Percentiles rank a stretch among this genome's conserved stretches.
These are phyloP conservation scores for Cheilosia scutellata DNA, from an alignment of 2,888 invertebrate species.

Conservation along the genomic window DNA sequence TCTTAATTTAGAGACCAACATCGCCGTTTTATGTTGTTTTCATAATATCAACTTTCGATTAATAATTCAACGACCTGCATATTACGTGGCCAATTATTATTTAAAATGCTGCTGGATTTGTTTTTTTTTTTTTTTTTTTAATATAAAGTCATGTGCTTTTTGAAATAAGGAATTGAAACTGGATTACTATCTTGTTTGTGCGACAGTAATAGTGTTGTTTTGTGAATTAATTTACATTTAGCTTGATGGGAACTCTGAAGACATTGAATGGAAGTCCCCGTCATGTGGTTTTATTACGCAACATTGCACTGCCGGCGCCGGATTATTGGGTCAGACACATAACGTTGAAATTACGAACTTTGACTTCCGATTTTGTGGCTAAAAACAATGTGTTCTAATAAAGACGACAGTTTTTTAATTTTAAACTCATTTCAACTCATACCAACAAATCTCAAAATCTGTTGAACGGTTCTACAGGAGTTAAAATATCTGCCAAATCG, in stretches of 20 bases:
- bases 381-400: neutral
- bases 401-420: too few relatives aligned
- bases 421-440: too few relatives aligned
- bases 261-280: slow-evolving; percentile 3
- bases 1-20: slow-evolving; percentile 35
- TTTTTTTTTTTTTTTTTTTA: too few relatives aligned
- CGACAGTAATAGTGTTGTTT: slow-evolving; percentile 26
- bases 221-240: slow-evolving; percentile 41
- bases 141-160: neutral
- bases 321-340: slow-evolving; percentile 32
- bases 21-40: neutral
- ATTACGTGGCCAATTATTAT: slow-evolving; percentile 20
- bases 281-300: neutral
- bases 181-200: slow-evolving; percentile 5
- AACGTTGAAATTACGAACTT: neutral
- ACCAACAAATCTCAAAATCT: too few relatives aligned
- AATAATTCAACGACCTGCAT: slow-evolving; percentile 51
- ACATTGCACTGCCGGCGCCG: neutral
- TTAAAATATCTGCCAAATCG: too few relatives aligned
- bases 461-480: too few relatives aligned
- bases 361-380: neutral
- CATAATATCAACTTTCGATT: neutral
- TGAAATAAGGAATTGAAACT: slow-evolving; percentile 43
- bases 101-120: slow-evolving; percentile 19
- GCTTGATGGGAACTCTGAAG: neutral